These are phyloP conservation scores for Pagetopsis macropterus DNA, from an alignment of 2,797 vertebrate species.

Conservation along the genomic window DNA sequence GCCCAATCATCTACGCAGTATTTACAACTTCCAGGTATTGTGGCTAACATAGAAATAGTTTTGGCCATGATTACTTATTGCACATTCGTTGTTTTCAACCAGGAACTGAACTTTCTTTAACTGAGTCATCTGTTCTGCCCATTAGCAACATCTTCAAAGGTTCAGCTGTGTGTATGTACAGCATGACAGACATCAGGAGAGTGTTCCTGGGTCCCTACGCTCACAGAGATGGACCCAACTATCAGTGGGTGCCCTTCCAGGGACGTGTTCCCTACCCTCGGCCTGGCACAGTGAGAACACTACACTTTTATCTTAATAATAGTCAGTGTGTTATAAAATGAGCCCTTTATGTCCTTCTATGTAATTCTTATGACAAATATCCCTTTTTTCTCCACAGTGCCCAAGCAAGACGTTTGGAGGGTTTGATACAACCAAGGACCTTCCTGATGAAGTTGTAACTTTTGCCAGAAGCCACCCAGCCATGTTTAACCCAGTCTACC, in stretches of 20 bases:
- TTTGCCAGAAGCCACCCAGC: constrained; percentile 97
- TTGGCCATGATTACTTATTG: neutral
- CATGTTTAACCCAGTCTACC: constrained; percentile 95
- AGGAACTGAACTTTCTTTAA: neutral
- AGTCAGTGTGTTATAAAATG: neutral
- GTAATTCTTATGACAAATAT: neutral
- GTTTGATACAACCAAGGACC: constrained; percentile 97
- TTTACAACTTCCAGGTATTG: constrained; percentile 97
- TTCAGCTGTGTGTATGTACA: constrained; percentile 97
- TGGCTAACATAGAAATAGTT: constrained; percentile 2
- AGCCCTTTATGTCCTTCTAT: neutral
- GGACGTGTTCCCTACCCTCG: constrained; percentile 96
- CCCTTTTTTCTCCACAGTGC: constrained; percentile 81
- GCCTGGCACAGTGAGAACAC: constrained; percentile 93
- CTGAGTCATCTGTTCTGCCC: constrained; percentile 22
- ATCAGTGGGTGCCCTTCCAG: constrained; percentile 97
- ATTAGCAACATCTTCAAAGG: constrained; percentile 97
- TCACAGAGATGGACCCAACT: constrained; percentile 96
- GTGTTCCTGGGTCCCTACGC: constrained; percentile 97
- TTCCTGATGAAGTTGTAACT: constrained; percentile 97
- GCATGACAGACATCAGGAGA: constrained; percentile 94
- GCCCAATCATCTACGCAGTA: constrained; percentile 94
- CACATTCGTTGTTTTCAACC: neutral
- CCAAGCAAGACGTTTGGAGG: constrained; percentile 99
- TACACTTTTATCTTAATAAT: neutral